Evolutionary conservation across 2,113 vertebrate species (phyloP).

Genomic region (Vulpes vulpes): DNA sequence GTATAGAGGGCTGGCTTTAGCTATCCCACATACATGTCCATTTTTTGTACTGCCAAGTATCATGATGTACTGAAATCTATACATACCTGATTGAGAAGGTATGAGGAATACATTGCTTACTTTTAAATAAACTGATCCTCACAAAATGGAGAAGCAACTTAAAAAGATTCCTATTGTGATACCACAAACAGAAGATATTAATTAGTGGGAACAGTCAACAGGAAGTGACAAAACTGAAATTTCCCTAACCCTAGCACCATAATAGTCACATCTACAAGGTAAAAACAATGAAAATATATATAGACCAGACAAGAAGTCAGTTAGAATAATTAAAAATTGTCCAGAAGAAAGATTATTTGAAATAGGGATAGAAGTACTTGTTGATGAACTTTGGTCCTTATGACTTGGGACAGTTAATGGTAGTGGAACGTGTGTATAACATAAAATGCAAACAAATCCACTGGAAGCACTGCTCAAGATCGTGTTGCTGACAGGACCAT

Average conservation of each 20-base stretch:
- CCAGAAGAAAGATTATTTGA: background rate
- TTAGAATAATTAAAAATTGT: background rate
- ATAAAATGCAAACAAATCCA: background rate
- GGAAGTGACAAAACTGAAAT: background rate
- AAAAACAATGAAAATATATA: background rate
- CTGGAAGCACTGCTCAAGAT: background rate
- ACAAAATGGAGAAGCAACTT: background rate
- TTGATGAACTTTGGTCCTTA: background rate
- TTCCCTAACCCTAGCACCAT: background rate
- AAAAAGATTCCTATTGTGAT: background rate
- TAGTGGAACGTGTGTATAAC: background rate
- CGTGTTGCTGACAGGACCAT: background rate
- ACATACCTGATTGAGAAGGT: rapidly evolving
- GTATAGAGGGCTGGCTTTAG: background rate
- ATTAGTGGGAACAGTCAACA: background rate
- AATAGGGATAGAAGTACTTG: background rate
- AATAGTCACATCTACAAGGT: background rate
- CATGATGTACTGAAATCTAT: too few species aligned
- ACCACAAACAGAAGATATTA: background rate
- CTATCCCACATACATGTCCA: rapidly evolving
- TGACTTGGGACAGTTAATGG: background rate
- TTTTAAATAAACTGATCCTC: background rate
- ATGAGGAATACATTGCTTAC: background rate
- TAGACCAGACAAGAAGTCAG: background rate
- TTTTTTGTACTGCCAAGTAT: background rate